A percentile compares a stretch with the other conserved stretches of the same genome.
Evolutionary conservation across 1,140 invertebrate genomes (phyloP).

Genomic region (Parapsyche elsis): DNA sequence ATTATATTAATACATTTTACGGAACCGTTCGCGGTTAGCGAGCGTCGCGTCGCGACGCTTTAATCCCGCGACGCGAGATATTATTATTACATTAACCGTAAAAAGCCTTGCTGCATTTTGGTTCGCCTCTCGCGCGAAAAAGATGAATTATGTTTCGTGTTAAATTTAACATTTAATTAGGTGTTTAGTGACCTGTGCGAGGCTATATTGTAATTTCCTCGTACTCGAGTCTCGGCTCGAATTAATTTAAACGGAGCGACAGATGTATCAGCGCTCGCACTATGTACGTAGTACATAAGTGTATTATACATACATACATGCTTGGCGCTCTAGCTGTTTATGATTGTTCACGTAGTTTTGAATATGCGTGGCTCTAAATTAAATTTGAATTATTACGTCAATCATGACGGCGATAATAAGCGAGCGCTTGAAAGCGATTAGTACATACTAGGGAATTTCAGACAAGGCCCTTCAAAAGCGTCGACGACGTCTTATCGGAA

Average conservation of each 20-base stretch:
- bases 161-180: conserved; percentile 50
- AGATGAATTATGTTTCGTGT: conserved; percentile 6
- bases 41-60: conserved; percentile 24
- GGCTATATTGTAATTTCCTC: conserved; percentile 39
- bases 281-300: no score
- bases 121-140: not conserved
- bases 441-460: no score
- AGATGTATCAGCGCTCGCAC: not conserved
- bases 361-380: no score
- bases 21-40: conserved; percentile 19
- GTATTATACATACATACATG: no score
- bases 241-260: conserved; percentile 29
- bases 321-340: no score
- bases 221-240: not conserved
- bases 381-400: no score
- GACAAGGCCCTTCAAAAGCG: no score
- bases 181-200: conserved; percentile 43
- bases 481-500: no score
- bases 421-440: no score
- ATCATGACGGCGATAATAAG: no score
- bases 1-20: conserved; percentile 37
- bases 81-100: conserved; percentile 28
- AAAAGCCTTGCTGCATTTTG: conserved; percentile 17
- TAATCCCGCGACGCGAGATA: conserved; percentile 22
- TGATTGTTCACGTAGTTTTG: no score